These are phyloP conservation scores for Semnopithecus entellus DNA, from an alignment of 2,113 vertebrate species.

Conservation along the genomic window DNA sequence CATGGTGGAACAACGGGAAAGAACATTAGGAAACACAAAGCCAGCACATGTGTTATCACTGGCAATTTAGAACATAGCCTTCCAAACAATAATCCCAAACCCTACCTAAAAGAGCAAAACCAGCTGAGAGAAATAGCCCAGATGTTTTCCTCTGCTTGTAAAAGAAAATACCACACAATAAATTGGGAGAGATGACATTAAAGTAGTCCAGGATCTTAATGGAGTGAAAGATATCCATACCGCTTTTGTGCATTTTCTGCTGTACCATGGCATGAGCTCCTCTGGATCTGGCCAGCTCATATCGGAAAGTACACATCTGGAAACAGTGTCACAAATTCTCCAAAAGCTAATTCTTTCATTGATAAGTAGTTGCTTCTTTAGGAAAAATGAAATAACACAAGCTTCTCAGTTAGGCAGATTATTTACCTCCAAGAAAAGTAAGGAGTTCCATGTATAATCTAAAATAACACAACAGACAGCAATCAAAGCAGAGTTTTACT, in stretches of 20 bases:
- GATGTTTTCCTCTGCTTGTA: background rate
- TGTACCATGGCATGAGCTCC: accelerated
- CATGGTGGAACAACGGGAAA: background rate
- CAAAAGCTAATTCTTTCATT: background rate
- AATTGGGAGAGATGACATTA: conserved; percentile 32
- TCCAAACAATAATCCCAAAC: background rate
- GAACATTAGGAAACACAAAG: background rate
- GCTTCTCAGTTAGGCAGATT: background rate
- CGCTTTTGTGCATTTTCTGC: background rate
- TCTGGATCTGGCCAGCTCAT: background rate
- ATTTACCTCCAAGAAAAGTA: background rate
- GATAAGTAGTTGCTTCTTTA: background rate
- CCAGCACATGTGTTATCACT: background rate
- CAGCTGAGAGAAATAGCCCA: conserved; percentile 31
- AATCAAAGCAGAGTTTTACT: background rate
- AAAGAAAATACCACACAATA: background rate
- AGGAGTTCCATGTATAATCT: background rate
- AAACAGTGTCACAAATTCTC: background rate
- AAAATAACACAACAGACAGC: background rate
- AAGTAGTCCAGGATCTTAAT: background rate
- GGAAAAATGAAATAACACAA: background rate
- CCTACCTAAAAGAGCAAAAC: background rate
- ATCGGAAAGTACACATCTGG: background rate
- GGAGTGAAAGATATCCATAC: background rate
- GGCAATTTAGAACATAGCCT: background rate